A percentile compares a stretch with the other conserved stretches of the same genome.
phyloP scores from a whole-genome alignment of 2,888 invertebrate genomes.

The Rhynchonema sp. region DNA sequence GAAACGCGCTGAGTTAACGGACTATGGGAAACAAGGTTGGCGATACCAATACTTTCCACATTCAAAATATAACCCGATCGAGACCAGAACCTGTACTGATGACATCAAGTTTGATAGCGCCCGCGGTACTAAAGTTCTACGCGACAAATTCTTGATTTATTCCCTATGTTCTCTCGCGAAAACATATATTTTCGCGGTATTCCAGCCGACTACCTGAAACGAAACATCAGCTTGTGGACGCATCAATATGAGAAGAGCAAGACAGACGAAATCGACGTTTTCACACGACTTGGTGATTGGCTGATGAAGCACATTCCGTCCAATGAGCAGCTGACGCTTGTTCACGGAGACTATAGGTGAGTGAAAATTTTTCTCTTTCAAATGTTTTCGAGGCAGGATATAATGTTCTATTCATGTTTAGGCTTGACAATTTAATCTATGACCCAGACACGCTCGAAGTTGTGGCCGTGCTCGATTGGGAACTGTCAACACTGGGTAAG shows the following conservation, averaged over 20 bases:
- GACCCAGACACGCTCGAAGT: constrained; percentile 27
- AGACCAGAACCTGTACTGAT: too few species aligned
- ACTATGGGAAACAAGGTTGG: constrained; percentile 28
- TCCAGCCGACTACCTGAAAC: constrained; percentile 23
- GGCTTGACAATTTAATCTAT: constrained; percentile 33
- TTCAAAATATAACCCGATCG: too few species aligned
- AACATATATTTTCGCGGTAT: too few species aligned
- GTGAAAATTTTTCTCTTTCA: too few species aligned
- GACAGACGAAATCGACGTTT: constrained; percentile 25
- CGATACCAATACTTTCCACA: background rate
- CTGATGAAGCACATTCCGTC: constrained; percentile 26
- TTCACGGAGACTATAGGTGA: constrained; percentile 35
- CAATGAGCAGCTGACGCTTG: constrained; percentile 25
- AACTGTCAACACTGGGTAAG: constrained; percentile 29
- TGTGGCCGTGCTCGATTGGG: constrained; percentile 33
- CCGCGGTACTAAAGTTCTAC: too few species aligned
- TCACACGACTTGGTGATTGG: constrained; percentile 28
- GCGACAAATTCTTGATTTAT: too few species aligned
- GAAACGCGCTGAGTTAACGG: constrained; percentile 23
- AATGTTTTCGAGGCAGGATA: too few species aligned
- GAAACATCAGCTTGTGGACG: constrained; percentile 31
- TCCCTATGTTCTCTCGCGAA: too few species aligned
- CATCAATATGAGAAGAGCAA: constrained; percentile 31
- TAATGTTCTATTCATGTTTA: constrained; percentile 10
- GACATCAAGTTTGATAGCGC: too few species aligned